phyloP scores from a whole-genome alignment of 1,140 invertebrate species.

The Drosophila equinoxialis region DNA sequence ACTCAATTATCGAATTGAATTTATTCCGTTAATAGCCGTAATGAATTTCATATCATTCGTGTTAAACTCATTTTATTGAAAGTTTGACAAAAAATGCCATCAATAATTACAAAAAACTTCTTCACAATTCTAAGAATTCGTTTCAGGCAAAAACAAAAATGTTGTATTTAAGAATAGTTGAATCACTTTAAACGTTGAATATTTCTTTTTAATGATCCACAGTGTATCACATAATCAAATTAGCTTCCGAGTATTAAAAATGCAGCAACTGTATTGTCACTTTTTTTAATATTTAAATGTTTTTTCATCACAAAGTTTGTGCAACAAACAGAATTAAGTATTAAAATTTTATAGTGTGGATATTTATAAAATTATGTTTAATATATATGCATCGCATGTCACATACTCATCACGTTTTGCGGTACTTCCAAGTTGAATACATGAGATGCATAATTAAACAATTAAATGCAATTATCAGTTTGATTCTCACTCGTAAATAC shows the following conservation, averaged over 20 bases:
- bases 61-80: background rate
- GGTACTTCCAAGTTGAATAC: background rate
- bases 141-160: too few species aligned
- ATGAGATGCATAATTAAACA: conserved; percentile 10
- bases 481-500: background rate
- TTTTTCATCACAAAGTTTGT: background rate
- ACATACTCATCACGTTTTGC: background rate
- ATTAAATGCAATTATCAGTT: conserved; percentile 11
- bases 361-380: background rate
- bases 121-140: too few species aligned
- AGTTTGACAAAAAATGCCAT: too few species aligned
- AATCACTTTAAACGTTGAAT: background rate
- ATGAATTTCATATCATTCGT: background rate
- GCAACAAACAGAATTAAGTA: background rate
- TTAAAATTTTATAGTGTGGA: background rate
- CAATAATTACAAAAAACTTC: too few species aligned
- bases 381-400: background rate
- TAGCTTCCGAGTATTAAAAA: background rate
- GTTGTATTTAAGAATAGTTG: too few species aligned
- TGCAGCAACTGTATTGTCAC: background rate
- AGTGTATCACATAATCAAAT: background rate
- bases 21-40: background rate
- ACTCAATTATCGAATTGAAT: conserved; percentile 6
- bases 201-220: background rate
- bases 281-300: background rate